phyloP scores from a whole-genome alignment of 2,113 vertebrate species.

The Chelonoidis abingdonii region DNA sequence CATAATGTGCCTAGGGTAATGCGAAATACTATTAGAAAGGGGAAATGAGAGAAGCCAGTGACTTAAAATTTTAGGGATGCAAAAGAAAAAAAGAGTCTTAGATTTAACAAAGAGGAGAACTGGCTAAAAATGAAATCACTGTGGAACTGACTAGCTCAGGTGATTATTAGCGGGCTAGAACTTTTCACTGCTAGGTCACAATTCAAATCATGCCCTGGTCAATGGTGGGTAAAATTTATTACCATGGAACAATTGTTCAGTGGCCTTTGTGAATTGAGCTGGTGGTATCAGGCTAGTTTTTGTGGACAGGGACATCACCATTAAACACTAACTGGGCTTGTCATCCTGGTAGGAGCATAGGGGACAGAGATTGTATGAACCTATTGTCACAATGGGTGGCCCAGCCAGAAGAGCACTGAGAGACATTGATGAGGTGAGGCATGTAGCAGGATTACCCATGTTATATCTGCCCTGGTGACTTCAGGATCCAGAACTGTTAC shows the following conservation, averaged over 20 bases:
- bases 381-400: background rate
- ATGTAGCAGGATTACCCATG: background rate
- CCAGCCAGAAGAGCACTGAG: background rate
- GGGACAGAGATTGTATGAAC: background rate
- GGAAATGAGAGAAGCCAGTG: background rate
- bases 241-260: background rate
- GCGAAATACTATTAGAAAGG: background rate
- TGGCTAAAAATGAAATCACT: background rate
- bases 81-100: background rate
- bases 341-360: accelerated
- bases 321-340: background rate
- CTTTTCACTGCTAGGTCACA: constrained; percentile 26
- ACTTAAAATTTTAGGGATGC: background rate
- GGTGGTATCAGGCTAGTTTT: background rate
- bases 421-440: background rate
- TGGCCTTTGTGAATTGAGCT: constrained; percentile 4
- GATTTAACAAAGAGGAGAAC: background rate
- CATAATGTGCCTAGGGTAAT: background rate
- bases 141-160: background rate
- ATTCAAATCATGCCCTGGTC: background rate
- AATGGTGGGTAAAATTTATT: constrained; percentile 39
- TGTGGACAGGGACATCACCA: constrained; percentile 10
- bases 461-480: background rate
- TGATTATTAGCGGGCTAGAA: background rate
- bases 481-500: background rate